Conservation (phyloP, 2,888 invertebrate genomes). For the Hedychridium roseum region DNA sequence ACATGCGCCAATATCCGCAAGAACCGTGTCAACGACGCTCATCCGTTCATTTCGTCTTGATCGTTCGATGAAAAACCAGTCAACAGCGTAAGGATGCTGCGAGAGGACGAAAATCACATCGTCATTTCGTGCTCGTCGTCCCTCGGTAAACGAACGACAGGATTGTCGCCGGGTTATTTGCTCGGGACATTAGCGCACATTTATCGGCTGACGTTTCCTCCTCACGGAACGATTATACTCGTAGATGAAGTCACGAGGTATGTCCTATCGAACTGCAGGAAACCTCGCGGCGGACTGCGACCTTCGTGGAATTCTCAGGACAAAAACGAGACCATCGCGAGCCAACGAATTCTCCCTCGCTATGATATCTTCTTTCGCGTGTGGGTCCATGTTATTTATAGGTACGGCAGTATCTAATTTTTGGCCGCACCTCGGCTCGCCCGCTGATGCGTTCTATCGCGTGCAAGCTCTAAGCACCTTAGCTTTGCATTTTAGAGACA, state of each 20-base stretch:
- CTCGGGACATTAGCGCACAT: slow-evolving; percentile 15
- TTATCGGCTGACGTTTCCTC: slow-evolving; percentile 10
- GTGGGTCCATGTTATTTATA: too few species aligned
- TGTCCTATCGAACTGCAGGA: too few species aligned
- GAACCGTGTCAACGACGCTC: too few species aligned
- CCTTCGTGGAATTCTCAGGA: too few species aligned
- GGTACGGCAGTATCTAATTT: slow-evolving; percentile 10
- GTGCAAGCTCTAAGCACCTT: slow-evolving; percentile 13
- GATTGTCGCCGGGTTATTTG: slow-evolving; percentile 21
- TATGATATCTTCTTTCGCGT: too few species aligned
- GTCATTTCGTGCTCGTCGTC: not conserved
- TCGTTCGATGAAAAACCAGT: too few species aligned
- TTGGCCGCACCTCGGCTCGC: slow-evolving; percentile 9
- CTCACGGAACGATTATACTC: too few species aligned
- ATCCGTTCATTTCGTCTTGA: too few species aligned
- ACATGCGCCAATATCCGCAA: slow-evolving; percentile 26
- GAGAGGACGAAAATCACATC: slow-evolving; percentile 6
- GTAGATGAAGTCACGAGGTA: too few species aligned
- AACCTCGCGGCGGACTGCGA: too few species aligned
- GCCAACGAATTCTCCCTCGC: too few species aligned
- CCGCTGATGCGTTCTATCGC: slow-evolving; percentile 22
- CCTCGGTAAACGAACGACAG: slow-evolving; percentile 10
- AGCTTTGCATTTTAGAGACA: slow-evolving; percentile 21
- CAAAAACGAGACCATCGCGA: too few species aligned
- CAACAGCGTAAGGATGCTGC: not conserved